Conservation (phyloP, 1,140 invertebrate genomes). For the Nixonia krombeini region DNA sequence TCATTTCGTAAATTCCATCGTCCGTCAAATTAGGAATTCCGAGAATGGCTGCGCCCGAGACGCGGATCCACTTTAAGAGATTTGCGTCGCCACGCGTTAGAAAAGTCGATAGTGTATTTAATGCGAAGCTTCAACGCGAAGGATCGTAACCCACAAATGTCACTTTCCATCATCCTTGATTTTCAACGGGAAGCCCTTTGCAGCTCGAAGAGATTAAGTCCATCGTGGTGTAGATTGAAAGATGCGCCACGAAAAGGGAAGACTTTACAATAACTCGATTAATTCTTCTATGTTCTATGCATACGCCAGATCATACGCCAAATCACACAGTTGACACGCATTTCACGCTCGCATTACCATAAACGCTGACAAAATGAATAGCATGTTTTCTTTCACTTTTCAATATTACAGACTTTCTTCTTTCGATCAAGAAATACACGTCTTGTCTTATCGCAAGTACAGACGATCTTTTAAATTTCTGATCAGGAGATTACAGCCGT, state of each 20-base stretch:
- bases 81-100: conserved; percentile 29
- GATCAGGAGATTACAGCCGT: too few species aligned
- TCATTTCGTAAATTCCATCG: conserved; percentile 40
- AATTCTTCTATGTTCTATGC: too few species aligned
- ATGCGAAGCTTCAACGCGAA: conserved; percentile 14
- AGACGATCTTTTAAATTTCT: too few species aligned
- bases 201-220: conserved; percentile 31
- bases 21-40: conserved; percentile 51
- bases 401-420: too few species aligned
- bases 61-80: conserved; percentile 44
- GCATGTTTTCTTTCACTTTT: too few species aligned
- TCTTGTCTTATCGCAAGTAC: too few species aligned
- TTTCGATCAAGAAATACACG: too few species aligned
- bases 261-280: not conserved
- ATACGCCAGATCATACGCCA: too few species aligned
- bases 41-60: conserved; percentile 12
- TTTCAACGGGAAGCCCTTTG: conserved; percentile 47
- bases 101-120: conserved; percentile 31
- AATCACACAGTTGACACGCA: too few species aligned
- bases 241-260: too few species aligned
- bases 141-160: conserved; percentile 46
- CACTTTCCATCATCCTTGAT: conserved; percentile 38
- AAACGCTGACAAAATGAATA: too few species aligned
- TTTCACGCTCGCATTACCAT: too few species aligned
- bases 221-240: conserved; percentile 16